phyloP scores from a whole-genome alignment of 2,888 invertebrate species.

The Oligia fasciuncula region DNA sequence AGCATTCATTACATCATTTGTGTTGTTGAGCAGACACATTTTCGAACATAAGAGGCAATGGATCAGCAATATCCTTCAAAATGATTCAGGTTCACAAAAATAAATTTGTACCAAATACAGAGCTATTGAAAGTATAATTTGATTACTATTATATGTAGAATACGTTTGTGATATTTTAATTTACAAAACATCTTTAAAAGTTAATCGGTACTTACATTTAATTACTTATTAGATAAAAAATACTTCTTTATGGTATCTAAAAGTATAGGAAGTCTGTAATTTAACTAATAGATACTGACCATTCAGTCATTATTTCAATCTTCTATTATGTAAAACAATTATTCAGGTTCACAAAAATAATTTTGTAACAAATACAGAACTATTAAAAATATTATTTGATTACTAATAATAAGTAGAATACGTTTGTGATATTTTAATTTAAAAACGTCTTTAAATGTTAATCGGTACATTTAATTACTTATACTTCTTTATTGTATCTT shows the following conservation, averaged over 20 bases:
- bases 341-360: background rate
- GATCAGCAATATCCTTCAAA: too few relatives aligned
- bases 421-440: background rate
- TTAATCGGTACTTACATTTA: background rate
- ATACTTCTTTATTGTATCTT: background rate
- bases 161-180: background rate
- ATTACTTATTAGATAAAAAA: background rate
- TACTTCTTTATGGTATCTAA: background rate
- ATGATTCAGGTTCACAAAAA: too few relatives aligned
- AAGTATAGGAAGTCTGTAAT: background rate
- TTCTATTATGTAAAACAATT: conserved; percentile 1
- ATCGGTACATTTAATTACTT: background rate
- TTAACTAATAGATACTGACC: background rate
- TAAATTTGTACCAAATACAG: background rate
- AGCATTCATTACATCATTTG: too few relatives aligned
- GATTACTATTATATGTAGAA: background rate
- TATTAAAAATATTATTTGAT: background rate
- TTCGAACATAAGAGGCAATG: too few relatives aligned
- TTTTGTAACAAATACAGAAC: background rate
- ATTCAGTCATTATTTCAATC: background rate
- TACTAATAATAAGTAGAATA: background rate
- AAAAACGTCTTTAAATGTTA: background rate
- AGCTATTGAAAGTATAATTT: background rate
- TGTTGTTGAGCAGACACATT: too few relatives aligned
- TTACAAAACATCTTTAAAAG: background rate